Base-by-base conservation (phyloP, 2,888 invertebrate genomes). In the Caenorhabditis uteleia region DNA sequence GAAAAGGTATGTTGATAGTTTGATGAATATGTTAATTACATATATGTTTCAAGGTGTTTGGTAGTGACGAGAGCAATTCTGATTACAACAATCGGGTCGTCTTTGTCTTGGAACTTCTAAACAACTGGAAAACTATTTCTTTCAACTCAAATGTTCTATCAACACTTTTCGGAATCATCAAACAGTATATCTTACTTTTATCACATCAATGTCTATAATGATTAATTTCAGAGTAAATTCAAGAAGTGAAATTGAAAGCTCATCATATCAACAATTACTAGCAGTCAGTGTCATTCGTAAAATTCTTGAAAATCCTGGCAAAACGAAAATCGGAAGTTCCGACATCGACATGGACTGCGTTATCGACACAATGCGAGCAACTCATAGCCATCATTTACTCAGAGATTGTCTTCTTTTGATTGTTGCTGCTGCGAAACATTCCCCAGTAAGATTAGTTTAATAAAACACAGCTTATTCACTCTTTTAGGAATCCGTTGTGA, bases 331-430 rank as follows among this genome's bases (percentile, higher is more conserved):
- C 18, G 51, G 62, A 14, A 14, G 53, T 0, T 29, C 53, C 8
- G 72, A 83, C 38, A 76, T 86, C 39, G 84, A 84, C 68, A 89
- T 92, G 34, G 91, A 91, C 75, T 80, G 90, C 26, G 88, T 92
- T 2, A 92, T 95, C 0, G 90, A 92, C 75, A 93, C 93, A 78
- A 90, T 97, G 49, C 88, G 95, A 70, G 89, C 90, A 2, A 92
- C 94, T 0, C 90, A 90, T 80, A 94, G 94, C 85, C 94, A 94
- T 0, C 94, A 95, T 85, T 94, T 95, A 0, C 95, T 97, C 82
- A 91, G 95, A 78, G 92, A 94, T 78, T 93, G 95, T 0, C 86
- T 97, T 51, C 87, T 93, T 27, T 87, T 95, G 1, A 86, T 97
- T 2, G 89, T 91, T 0, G 88, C 90, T 56, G 89, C 90, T 14